phyloP scores from a whole-genome alignment of 2,113 vertebrate genomes.

The Hassar affinis region DNA sequence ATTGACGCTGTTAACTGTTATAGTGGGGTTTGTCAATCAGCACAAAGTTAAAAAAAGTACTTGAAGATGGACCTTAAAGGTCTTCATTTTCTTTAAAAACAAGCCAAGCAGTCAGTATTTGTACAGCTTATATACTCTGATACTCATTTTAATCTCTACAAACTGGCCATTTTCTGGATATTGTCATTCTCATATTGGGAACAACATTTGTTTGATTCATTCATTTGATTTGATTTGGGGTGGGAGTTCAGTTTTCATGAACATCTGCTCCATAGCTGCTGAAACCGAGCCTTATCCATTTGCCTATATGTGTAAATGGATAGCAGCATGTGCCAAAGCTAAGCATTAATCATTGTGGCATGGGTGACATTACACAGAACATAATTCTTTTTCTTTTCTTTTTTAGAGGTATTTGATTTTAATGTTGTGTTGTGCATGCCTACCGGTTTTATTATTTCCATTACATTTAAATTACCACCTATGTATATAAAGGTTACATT shows the following conservation, averaged over 20 bases:
- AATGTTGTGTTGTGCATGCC: not conserved
- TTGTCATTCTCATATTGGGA: not conserved
- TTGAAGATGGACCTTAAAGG: not conserved
- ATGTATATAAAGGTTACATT: not conserved
- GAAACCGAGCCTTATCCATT: conserved; percentile 50
- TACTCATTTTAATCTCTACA: not conserved
- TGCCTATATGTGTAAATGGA: conserved; percentile 56
- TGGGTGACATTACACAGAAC: not conserved
- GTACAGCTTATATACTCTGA: not conserved
- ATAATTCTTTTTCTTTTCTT: not conserved
- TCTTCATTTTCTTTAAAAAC: not conserved
- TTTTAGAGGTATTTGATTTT: not conserved
- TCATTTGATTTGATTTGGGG: no score
- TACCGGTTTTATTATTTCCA: not conserved
- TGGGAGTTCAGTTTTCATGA: conserved; percentile 4
- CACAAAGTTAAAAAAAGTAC: not conserved
- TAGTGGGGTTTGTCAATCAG: not conserved
- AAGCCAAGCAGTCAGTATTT: not conserved
- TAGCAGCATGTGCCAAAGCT: conserved; percentile 61
- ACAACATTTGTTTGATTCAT: not conserved
- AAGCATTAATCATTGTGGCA: conserved; percentile 52
- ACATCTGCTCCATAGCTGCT: conserved; percentile 43
- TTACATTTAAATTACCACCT: not conserved
- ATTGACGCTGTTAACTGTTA: not conserved
- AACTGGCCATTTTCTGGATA: not conserved